Conservation (phyloP, 2,888 invertebrate genomes). For the Phasia obesa region DNA sequence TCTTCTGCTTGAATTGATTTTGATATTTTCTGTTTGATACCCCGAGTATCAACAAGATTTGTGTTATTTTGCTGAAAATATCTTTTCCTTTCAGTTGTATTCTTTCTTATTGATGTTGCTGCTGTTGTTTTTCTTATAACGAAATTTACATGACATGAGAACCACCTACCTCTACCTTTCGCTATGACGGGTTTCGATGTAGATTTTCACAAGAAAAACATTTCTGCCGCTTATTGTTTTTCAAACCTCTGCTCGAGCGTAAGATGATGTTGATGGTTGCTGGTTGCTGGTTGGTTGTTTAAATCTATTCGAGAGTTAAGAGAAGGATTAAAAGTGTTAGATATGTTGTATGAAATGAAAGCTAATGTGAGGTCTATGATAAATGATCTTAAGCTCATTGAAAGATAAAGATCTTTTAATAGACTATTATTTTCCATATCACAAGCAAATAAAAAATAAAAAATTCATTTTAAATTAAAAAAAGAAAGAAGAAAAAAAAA, state of each 20-base stretch:
- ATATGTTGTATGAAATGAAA: slow-evolving; percentile 51
- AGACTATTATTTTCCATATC: slow-evolving; percentile 55
- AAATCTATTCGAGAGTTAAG: slow-evolving; percentile 1
- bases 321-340: slow-evolving; percentile 62
- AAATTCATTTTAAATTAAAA: too few relatives aligned
- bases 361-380: slow-evolving; percentile 66
- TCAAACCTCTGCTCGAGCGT: not conserved
- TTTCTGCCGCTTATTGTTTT: slow-evolving; percentile 21
- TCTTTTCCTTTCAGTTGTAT: slow-evolving; percentile 12
- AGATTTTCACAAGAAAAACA: slow-evolving; percentile 24
- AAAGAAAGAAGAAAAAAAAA: slow-evolving; percentile 7
- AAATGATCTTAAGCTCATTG: slow-evolving; percentile 59
- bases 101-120: not conserved
- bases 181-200: slow-evolving; percentile 26
- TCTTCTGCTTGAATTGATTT: slow-evolving; percentile 65
- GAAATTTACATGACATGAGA: slow-evolving; percentile 65
- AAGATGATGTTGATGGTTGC: not conserved
- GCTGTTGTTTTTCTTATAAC: slow-evolving; percentile 11
- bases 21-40: slow-evolving; percentile 56
- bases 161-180: slow-evolving; percentile 60
- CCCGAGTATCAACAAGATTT: slow-evolving; percentile 58
- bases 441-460: not conserved
- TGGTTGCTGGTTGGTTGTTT: not conserved
- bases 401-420: slow-evolving; percentile 62
- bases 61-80: slow-evolving; percentile 39